Percentiles rank a stretch among this genome's conserved stretches.
Evolutionary conservation across 2,888 invertebrate genomes (phyloP).

Genomic region (Pegoplata infirma): DNA sequence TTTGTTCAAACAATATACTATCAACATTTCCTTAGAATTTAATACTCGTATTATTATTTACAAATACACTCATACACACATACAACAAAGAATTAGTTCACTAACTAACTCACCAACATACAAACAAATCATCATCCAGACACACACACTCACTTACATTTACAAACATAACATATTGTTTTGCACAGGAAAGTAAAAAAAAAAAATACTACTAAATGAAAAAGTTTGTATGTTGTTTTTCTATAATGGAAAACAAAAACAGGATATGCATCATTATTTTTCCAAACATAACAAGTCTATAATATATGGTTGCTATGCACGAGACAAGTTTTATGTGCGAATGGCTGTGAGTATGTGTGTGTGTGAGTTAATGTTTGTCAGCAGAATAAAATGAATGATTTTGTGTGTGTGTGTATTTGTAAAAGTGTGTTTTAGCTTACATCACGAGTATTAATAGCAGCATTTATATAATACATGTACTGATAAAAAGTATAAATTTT

Average conservation of each 20-base stretch:
- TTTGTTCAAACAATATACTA: background rate
- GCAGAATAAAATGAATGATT: no score
- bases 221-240: background rate
- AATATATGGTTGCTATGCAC: slow-evolving; percentile 20
- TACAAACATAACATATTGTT: background rate
- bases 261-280: slow-evolving; percentile 26
- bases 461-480: no score
- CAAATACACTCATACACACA: background rate
- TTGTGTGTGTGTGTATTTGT: background rate
- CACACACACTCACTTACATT: background rate
- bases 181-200: background rate
- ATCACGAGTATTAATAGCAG: no score
- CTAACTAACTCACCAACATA: no score
- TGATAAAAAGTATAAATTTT: no score
- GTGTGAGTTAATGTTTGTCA: slow-evolving; percentile 42
- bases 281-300: slow-evolving; percentile 13
- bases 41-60: background rate
- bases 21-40: background rate
- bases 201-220: no score
- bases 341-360: slow-evolving; percentile 10
- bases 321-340: slow-evolving; percentile 64
- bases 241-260: slow-evolving; percentile 17
- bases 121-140: background rate
- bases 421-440: background rate
- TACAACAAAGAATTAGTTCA: no score